phyloP scores from a whole-genome alignment of 2,797 vertebrate genomes.

The Gymnothorax javanicus region DNA sequence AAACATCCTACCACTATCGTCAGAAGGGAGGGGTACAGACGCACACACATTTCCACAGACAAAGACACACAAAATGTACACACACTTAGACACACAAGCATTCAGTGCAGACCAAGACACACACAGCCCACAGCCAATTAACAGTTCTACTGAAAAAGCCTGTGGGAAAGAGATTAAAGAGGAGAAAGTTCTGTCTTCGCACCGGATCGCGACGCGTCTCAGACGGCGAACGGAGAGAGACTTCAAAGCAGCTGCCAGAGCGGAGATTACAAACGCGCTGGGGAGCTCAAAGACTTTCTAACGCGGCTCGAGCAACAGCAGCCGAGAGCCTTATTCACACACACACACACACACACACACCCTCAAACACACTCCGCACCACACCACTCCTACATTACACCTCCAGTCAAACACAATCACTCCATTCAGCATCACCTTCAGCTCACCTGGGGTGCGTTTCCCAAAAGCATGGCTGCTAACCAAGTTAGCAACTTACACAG shows the following conservation, averaged over 20 bases:
- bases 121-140: neutral
- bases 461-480: too few relatives aligned
- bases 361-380: too few relatives aligned
- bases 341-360: too few relatives aligned
- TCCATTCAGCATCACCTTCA: too few relatives aligned
- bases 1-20: too few relatives aligned
- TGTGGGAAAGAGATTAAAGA: neutral
- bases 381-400: too few relatives aligned
- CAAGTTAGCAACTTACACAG: too few relatives aligned
- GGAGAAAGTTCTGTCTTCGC: neutral
- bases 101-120: neutral
- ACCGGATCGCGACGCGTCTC: neutral
- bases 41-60: neutral
- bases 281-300: neutral
- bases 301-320: too few relatives aligned
- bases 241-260: neutral
- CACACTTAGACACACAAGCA: neutral
- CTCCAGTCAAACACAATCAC: too few relatives aligned
- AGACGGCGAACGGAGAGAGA: neutral
- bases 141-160: neutral
- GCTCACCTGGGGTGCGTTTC: too few relatives aligned
- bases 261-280: neutral
- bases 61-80: neutral
- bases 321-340: too few relatives aligned
- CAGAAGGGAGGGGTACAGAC: neutral